Percentiles rank a stretch among this genome's conserved stretches.
These are phyloP conservation scores for Euclidia mi DNA, from an alignment of 2,888 invertebrate genomes.

Conservation along the genomic window DNA sequence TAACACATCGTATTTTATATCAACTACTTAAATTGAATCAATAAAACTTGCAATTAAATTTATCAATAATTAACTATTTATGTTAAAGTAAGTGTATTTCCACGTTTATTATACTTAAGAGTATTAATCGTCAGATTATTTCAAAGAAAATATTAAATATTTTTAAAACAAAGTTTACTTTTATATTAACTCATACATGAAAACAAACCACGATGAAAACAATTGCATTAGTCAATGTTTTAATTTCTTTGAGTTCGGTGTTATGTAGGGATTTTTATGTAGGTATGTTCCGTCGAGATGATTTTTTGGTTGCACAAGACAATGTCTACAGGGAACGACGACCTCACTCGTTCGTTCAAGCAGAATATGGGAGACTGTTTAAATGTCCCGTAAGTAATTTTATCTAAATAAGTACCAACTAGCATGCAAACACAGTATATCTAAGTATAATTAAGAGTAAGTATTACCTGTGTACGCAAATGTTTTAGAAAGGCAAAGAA, in stretches of 20 bases:
- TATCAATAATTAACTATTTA: too few relatives aligned
- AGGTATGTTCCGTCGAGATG: slow-evolving; percentile 79
- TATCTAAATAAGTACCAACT: background rate
- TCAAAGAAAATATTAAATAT: too few relatives aligned
- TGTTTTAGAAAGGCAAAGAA: too few relatives aligned
- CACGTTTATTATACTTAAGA: too few relatives aligned
- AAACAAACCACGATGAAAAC: slow-evolving; percentile 22
- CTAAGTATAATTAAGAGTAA: too few relatives aligned
- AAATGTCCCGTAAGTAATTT: slow-evolving; percentile 72
- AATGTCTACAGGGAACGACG: slow-evolving; percentile 66
- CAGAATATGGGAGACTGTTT: slow-evolving; percentile 75
- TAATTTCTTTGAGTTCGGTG: slow-evolving; percentile 39
- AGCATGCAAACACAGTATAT: background rate
- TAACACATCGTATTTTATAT: too few relatives aligned
- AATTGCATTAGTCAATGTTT: slow-evolving; percentile 25
- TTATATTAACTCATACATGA: background rate
- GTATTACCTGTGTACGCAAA: too few relatives aligned
- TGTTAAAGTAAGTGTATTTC: too few relatives aligned
- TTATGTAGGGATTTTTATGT: slow-evolving; percentile 72
- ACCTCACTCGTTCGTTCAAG: slow-evolving; percentile 56
- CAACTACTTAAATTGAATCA: too few relatives aligned
- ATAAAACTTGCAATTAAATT: too few relatives aligned
- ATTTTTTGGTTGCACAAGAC: slow-evolving; percentile 76
- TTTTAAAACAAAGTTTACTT: too few relatives aligned
- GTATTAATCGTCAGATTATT: too few relatives aligned